phyloP scores from a whole-genome alignment of 1,140 invertebrate genomes.

The Drosophila sproati region DNA sequence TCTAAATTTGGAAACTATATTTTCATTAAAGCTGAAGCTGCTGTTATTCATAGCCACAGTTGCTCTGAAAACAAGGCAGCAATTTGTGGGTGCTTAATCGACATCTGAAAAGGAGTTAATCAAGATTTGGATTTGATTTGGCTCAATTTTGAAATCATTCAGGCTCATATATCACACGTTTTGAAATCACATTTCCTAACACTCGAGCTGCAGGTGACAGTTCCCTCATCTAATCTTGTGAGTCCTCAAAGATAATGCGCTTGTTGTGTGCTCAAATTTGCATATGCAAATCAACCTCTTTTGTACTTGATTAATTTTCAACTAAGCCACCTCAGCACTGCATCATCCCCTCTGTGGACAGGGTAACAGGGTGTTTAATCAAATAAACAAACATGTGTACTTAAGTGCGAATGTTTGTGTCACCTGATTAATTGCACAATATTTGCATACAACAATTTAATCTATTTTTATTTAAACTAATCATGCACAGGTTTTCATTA shows the following conservation, averaged over 20 bases:
- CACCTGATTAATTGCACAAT: slow-evolving; percentile 8
- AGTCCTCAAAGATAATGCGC: not conserved
- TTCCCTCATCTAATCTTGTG: slow-evolving; percentile 1
- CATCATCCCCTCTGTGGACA: slow-evolving; percentile 8
- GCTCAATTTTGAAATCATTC: too few relatives aligned
- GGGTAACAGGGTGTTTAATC: slow-evolving; percentile 56
- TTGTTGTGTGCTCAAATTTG: slow-evolving; percentile 23
- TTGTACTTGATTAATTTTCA: slow-evolving; percentile 55
- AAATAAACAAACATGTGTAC: slow-evolving; percentile 59
- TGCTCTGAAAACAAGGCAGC: too few relatives aligned
- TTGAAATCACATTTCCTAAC: not conserved
- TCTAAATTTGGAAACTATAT: too few relatives aligned
- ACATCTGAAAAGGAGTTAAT: not conserved
- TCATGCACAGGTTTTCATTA: not conserved
- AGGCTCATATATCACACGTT: not conserved
- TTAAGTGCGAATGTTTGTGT: slow-evolving; percentile 13
- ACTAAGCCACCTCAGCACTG: not conserved
- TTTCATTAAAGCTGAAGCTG: too few relatives aligned
- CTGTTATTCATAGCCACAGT: too few relatives aligned
- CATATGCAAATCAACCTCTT: slow-evolving; percentile 44
- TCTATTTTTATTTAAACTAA: slow-evolving; percentile 1
- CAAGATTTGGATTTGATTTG: not conserved
- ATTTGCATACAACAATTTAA: not conserved
- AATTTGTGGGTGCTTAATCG: not conserved
- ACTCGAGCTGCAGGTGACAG: slow-evolving; percentile 7